Percentiles rank a stretch among this genome's conserved stretches.
phyloP scores from a whole-genome alignment of 2,888 invertebrate species.

The Antheraea yamamai region DNA sequence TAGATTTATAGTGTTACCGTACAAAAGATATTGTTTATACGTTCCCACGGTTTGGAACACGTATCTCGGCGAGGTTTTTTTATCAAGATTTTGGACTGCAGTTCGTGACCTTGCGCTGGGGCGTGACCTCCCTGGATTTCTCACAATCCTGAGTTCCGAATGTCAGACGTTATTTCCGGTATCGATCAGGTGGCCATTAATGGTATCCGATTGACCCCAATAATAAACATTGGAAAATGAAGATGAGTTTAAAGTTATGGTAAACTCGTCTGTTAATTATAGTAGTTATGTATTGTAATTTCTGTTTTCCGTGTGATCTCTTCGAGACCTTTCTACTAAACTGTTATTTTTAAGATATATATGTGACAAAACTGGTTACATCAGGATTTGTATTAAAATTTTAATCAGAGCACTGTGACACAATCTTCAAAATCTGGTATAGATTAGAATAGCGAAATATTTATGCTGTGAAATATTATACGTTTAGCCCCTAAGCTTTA shows the following conservation, averaged over 20 bases:
- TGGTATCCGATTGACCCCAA: background rate
- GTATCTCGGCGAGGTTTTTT: slow-evolving; percentile 52
- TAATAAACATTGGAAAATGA: background rate
- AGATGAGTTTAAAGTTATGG: background rate
- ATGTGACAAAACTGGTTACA: background rate
- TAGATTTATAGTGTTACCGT: slow-evolving; percentile 51
- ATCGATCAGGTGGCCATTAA: background rate
- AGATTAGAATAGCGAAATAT: background rate
- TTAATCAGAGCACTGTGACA: background rate
- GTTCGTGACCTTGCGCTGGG: slow-evolving; percentile 64
- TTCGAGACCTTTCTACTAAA: background rate
- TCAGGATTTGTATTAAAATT: background rate
- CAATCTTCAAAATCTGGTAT: background rate
- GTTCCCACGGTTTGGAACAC: slow-evolving; percentile 72
- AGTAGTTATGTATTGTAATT: background rate
- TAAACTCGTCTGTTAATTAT: background rate
- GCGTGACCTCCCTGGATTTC: slow-evolving; percentile 61
- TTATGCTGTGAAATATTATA: too few relatives aligned
- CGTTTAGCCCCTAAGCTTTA: too few relatives aligned
- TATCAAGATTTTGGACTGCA: slow-evolving; percentile 63
- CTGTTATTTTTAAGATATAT: background rate
- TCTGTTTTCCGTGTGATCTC: background rate
- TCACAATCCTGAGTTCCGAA: slow-evolving; percentile 59
- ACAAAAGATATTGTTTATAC: slow-evolving; percentile 59
- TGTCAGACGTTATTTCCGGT: slow-evolving; percentile 9